Evolutionary conservation across 2,113 vertebrate species (phyloP), one percentile per base, ranked within the genome.

Genomic region (Tychaedon coryphoeus): DNA sequence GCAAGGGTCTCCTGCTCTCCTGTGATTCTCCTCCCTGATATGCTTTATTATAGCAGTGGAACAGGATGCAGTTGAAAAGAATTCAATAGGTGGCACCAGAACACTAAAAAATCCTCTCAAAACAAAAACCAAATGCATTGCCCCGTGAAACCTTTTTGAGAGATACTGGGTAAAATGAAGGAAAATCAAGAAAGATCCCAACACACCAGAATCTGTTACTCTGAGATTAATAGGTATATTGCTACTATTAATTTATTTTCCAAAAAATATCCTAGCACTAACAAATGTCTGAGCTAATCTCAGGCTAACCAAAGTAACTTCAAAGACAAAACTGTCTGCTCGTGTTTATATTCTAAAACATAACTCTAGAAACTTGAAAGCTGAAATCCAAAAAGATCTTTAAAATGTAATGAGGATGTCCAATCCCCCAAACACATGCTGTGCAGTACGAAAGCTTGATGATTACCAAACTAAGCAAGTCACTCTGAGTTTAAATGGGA

Each of bases 1-100:
- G 56, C 40, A 75, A 79, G 48, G 5, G 14, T 54, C 26, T 75
- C 45, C 26, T 57, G 25, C 36, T 92, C 51, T 51, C 66, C 45
- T 78, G 24, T 36, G 42, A 67, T 23, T 75, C 53, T 42, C 8
- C 74, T 75, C 38, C 73, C 29, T n/a, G 10, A 1, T 19, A 45
- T 17, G 20, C 19, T 57, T 87, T 70, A 34, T 69, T 50, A 51
- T 19, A 75, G 43, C 79, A 43, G n/a, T 26, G 45, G 51, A 92
- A 40, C 24, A 92, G 20, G 67, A 75, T 0, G 1, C 23, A 47
- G 42, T 67, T 80, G 67, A 69, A 42, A 89, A 75, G 3, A 76
- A 95, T 95, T 97, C 98, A 97, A 86, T 97, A 98, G 98, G 93
- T 97, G 98, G 98, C 98, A 97, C 84, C 86, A 98, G 33, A 96